Conservation (phyloP, 2,888 invertebrate species). For the Meiosimyza decipiens region DNA sequence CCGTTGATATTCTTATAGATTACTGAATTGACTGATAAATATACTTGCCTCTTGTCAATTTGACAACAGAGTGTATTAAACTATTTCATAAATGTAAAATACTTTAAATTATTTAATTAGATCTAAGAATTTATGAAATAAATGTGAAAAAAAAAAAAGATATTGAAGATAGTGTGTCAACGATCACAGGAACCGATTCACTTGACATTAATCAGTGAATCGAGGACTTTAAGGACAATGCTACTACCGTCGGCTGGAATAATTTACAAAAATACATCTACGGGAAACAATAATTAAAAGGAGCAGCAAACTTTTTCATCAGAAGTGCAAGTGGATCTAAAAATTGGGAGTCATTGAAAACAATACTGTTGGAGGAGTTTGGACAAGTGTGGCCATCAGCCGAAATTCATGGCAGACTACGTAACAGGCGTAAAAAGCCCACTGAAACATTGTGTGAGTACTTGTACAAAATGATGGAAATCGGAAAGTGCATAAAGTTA, state of each 20-base stretch:
- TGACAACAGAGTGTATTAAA: no score
- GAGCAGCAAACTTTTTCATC: conserved; percentile 33
- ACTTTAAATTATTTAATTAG: no score
- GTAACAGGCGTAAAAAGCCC: conserved; percentile 30
- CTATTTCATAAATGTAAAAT: no score
- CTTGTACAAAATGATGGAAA: conserved; percentile 36
- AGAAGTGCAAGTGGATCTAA: conserved; percentile 6
- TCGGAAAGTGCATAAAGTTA: conserved; percentile 30
- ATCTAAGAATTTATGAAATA: no score
- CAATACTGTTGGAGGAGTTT: not conserved
- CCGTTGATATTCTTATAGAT: no score
- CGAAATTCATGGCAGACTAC: conserved; percentile 37
- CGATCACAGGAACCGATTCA: not conserved
- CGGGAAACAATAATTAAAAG: conserved; percentile 38
- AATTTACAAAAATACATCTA: conserved; percentile 39
- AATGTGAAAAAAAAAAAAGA: no score
- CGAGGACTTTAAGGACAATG: conserved; percentile 21
- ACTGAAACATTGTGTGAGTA: conserved; percentile 37
- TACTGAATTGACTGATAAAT: no score
- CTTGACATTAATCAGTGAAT: conserved; percentile 14
- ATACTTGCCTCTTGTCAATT: no score
- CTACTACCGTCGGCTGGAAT: conserved; percentile 28
- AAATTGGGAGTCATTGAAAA: conserved; percentile 28
- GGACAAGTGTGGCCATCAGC: conserved; percentile 18
- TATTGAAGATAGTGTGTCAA: conserved; percentile 4